These are phyloP conservation scores for Rhizomys pruinosus DNA, from an alignment of 2,113 vertebrate genomes.

Conservation along the genomic window DNA sequence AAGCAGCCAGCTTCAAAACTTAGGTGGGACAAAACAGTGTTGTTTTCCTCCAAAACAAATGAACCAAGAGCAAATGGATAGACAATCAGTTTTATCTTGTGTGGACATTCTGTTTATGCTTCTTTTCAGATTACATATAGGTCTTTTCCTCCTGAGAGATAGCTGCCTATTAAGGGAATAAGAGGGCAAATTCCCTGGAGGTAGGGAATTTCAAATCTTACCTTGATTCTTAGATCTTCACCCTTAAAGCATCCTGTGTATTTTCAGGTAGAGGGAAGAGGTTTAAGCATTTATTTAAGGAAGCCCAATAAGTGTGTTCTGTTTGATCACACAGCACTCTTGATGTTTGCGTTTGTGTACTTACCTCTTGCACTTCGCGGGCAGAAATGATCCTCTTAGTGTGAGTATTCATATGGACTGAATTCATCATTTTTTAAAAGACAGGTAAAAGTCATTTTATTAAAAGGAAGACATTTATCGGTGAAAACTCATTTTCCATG, in stretches of 20 bases:
- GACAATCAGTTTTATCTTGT: not conserved
- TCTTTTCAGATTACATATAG: not conserved
- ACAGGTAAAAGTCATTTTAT: slow-evolving; percentile 65
- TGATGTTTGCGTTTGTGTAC: not conserved
- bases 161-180: not conserved
- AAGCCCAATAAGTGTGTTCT: not conserved
- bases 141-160: not conserved
- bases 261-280: slow-evolving; percentile 5
- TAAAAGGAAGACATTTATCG: slow-evolving; percentile 51
- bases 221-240: slow-evolving; percentile 27
- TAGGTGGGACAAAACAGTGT: not conserved
- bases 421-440: slow-evolving; percentile 20
- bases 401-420: not conserved
- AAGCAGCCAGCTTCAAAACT: not conserved
- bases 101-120: not conserved
- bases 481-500: slow-evolving; percentile 58
- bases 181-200: not conserved
- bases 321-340: not conserved
- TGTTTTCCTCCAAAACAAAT: not conserved
- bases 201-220: not conserved
- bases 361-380: not conserved
- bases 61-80: not conserved
- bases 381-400: not conserved
- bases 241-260: not conserved
- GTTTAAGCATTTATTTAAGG: slow-evolving; percentile 48